Evolutionary conservation across 2,113 vertebrate species (phyloP).

Genomic region (Solea senegalensis): DNA sequence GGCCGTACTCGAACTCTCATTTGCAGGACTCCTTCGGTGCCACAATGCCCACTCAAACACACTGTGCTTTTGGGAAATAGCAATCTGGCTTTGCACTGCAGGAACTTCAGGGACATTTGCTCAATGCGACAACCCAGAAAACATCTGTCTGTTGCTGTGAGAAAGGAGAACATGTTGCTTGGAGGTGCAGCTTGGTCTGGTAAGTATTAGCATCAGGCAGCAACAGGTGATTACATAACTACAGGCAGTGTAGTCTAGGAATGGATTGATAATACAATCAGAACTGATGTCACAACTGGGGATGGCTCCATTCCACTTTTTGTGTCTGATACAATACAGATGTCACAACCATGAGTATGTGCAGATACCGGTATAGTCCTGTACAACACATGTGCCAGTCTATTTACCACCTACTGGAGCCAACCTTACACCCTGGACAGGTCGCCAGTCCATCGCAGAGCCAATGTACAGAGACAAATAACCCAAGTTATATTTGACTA

Average conservation of each 20-base stretch:
- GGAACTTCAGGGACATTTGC: conserved; percentile 16
- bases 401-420: too few species aligned
- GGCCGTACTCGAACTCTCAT: background rate
- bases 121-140: conserved; percentile 15
- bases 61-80: background rate
- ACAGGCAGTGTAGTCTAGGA: background rate
- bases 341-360: too few species aligned
- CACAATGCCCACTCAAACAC: background rate
- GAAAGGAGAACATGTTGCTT: conserved; percentile 33
- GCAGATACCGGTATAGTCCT: too few species aligned
- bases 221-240: background rate
- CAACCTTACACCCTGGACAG: too few species aligned
- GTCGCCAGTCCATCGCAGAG: too few species aligned
- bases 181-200: conserved; percentile 48
- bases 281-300: too few species aligned
- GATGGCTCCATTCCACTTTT: too few species aligned
- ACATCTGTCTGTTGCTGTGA: background rate
- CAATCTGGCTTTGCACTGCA: conserved; percentile 10
- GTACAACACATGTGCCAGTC: too few species aligned
- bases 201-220: conserved; percentile 20
- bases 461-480: too few species aligned
- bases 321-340: too few species aligned
- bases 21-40: background rate
- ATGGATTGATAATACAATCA: too few species aligned
- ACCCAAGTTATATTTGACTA: too few species aligned